Evolutionary conservation across 1,140 invertebrate species (phyloP), one percentile per base, ranked within the genome.

Genomic region (Drosophila nigromelanica): DNA sequence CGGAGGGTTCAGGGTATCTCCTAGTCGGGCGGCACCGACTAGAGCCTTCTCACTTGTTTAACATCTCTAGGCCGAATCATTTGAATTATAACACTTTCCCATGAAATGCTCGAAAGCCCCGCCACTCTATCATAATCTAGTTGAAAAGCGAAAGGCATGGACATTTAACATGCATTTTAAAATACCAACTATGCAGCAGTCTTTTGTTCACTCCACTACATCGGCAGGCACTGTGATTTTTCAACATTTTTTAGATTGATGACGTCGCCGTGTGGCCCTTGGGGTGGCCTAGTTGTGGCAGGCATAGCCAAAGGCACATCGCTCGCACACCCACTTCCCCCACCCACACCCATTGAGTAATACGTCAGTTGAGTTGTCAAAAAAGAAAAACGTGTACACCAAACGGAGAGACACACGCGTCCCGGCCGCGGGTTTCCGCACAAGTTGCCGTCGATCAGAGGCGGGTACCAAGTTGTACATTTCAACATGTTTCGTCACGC

Each of bases 81-180:
- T 78, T 86, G 62, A 86, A 86, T 86, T 89, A 86, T 86, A 87
- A 81, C 81, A 85, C 81, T 86, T 86, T 86, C 82, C 82, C 82
- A 86, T 86, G 78, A 86, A 86, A 67, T 76, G 60, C 47, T 50
- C 50, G 54, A 60, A 70, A 60, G 54, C 62, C 14, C 21, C 68
- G 75, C 42, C 73, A 35, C 55, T 73, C 82, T 50, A 87, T 87
- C 83, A 78, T 80, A 50, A 71, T 80, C 69, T 33, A 70, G 76
- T 76, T 83, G 80, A 83, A 83, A 85, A 85, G 80, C 80, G 80
- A 80, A 74, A 80, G 81, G 73, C 59, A 64, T 40, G 70, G 52
- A 48, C 51, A 76, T 70, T 70, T 61, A 74, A 63, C 72, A 74
- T 74, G 66, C 58, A 87, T 82, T 87, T 86, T 89, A 86, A 87